These are phyloP conservation scores for Cryptophagus acutangulus DNA, from an alignment of 2,888 invertebrate genomes.

Conservation along the genomic window DNA sequence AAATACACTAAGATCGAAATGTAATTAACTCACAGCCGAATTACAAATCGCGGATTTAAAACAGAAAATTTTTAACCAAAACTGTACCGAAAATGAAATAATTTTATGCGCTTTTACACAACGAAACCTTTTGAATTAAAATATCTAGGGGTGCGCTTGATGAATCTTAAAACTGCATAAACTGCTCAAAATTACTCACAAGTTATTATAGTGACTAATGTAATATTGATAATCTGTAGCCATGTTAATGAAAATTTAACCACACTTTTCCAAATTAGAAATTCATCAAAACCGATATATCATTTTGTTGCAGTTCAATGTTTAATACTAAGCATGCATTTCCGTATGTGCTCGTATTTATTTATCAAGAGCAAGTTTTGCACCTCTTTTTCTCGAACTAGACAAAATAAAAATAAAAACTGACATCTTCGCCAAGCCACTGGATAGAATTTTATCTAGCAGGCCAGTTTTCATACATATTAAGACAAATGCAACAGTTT, in stretches of 20 bases:
- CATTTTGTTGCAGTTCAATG: neutral
- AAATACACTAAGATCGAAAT: no score
- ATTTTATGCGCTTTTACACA: neutral
- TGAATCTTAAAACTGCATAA: no score
- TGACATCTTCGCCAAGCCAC: no score
- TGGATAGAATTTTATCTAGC: no score
- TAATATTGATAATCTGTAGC: slow-evolving; percentile 44
- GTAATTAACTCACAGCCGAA: no score
- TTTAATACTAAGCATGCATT: slow-evolving; percentile 4
- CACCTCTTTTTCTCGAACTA: neutral
- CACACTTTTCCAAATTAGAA: slow-evolving; percentile 5
- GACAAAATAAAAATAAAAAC: no score
- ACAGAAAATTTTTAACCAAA: no score
- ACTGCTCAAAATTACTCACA: slow-evolving; percentile 39
- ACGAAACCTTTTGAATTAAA: neutral
- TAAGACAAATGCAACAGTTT: no score
- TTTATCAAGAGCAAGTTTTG: slow-evolving; percentile 1
- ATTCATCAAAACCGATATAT: neutral
- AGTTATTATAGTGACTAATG: slow-evolving; percentile 43
- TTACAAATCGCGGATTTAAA: no score
- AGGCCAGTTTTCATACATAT: no score
- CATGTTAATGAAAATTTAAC: slow-evolving; percentile 24
- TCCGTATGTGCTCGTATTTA: slow-evolving; percentile 2
- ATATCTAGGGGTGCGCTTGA: no score
- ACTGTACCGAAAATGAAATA: neutral